phyloP scores from a whole-genome alignment of 30 jellyfish, hydroid and myxozoan genomes.

The Aurelia aurita region DNA sequence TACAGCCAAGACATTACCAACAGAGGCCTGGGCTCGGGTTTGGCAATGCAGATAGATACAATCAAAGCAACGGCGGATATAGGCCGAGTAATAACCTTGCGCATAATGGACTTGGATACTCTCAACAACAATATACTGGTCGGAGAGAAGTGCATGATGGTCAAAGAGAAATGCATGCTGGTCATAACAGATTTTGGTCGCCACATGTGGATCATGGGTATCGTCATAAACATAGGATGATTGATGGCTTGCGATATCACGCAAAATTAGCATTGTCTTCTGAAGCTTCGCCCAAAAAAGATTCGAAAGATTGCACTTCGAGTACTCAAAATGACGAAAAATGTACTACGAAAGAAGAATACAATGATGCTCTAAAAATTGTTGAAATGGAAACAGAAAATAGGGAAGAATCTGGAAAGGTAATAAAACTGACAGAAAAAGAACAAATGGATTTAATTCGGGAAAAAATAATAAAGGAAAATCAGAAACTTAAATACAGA shows the following conservation, averaged over 20 bases:
- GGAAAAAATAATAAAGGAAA: slow-evolving; percentile 25
- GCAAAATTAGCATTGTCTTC: slow-evolving; percentile 37
- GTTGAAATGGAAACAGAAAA: neutral
- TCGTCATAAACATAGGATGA: slow-evolving; percentile 54
- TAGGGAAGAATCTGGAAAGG: slow-evolving; percentile 1
- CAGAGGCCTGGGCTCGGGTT: slow-evolving; percentile 3
- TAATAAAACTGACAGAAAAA: slow-evolving; percentile 5
- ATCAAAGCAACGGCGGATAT: slow-evolving; percentile 4
- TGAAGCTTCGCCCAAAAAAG: neutral
- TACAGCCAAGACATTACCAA: neutral
- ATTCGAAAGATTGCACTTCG: neutral
- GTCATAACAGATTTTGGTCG: slow-evolving; percentile 21
- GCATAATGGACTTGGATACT: slow-evolving; percentile 16
- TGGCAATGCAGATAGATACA: slow-evolving; percentile 4
- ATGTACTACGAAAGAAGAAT: too few species aligned
- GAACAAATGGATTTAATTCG: slow-evolving; percentile 36
- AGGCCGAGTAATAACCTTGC: slow-evolving; percentile 4
- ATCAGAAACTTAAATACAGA: slow-evolving; percentile 62
- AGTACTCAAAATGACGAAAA: too few species aligned
- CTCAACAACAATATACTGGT: neutral
- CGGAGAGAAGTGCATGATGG: neutral
- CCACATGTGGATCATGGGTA: slow-evolving; percentile 7
- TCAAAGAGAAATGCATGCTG: slow-evolving; percentile 13
- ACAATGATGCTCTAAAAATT: neutral
- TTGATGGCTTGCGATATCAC: slow-evolving; percentile 49